phyloP scores from a whole-genome alignment of 2,888 invertebrate genomes.

The Caenorhabditis drosophilae region DNA sequence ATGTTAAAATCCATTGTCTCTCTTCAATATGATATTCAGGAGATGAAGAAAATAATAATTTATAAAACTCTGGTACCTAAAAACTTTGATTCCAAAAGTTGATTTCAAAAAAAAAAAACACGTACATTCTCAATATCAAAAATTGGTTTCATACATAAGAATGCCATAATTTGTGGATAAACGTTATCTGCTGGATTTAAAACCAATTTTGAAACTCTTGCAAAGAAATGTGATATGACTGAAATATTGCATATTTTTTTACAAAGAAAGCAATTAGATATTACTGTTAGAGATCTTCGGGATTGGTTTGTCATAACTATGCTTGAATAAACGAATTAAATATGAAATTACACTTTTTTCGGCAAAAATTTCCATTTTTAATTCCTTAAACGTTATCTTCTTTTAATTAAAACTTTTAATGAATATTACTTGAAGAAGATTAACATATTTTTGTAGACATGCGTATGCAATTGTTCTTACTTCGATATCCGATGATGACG shows the following conservation, averaged over 20 bases:
- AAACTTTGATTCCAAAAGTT: constrained; percentile 78
- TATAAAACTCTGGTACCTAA: constrained; percentile 88
- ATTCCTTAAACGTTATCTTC: constrained; percentile 37
- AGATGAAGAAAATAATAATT: constrained; percentile 82
- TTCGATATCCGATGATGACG: constrained; percentile 36
- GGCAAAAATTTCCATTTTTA: constrained; percentile 51
- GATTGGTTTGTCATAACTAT: constrained; percentile 43
- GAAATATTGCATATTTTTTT: constrained; percentile 12
- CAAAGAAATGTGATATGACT: constrained; percentile 78
- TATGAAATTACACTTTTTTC: constrained; percentile 49
- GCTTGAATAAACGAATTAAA: constrained; percentile 53
- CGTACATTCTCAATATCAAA: constrained; percentile 80
- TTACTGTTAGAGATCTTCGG: constrained; percentile 50
- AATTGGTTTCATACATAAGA: constrained; percentile 80
- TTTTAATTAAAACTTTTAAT: constrained; percentile 54
- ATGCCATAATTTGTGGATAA: constrained; percentile 81
- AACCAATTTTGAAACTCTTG: constrained; percentile 78
- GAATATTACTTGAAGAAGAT: constrained; percentile 46
- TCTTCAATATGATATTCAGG: constrained; percentile 75
- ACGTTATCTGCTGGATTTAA: constrained; percentile 80
- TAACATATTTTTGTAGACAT: constrained; percentile 47
- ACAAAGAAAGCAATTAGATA: constrained; percentile 7
- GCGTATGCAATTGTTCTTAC: constrained; percentile 48
- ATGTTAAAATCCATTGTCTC: constrained; percentile 80
- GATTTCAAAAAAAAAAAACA: constrained; percentile 83